Evolutionary conservation across 2,888 invertebrate genomes (phyloP).

Genomic region (Stenodera caucasica): DNA sequence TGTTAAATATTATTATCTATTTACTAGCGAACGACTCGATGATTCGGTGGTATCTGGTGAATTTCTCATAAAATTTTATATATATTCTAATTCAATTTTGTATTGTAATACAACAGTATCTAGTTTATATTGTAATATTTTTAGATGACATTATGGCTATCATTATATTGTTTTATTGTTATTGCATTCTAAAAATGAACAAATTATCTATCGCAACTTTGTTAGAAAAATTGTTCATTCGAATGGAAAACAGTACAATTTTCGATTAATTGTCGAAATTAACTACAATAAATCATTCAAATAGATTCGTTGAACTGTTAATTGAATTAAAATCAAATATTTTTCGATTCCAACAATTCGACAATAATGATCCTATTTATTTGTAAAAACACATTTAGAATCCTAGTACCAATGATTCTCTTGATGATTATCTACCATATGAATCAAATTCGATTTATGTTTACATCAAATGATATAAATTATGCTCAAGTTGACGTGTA

Average conservation of each 20-base stretch:
- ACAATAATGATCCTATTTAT: too few species aligned
- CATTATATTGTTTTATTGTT: slow-evolving; percentile 28
- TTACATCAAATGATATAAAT: too few species aligned
- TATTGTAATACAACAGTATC: slow-evolving; percentile 20
- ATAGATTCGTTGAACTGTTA: neutral
- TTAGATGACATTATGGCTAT: slow-evolving; percentile 17
- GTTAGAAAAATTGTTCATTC: neutral
- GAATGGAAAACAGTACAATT: neutral
- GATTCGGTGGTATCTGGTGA: slow-evolving; percentile 32
- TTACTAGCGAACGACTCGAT: slow-evolving; percentile 15
- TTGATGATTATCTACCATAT: too few species aligned
- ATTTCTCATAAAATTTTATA: slow-evolving; percentile 40
- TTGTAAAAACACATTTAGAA: too few species aligned
- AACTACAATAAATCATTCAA: neutral
- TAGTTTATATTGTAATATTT: neutral
- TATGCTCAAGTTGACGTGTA: too few species aligned
- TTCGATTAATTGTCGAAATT: neutral
- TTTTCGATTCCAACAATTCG: too few species aligned
- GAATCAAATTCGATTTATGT: too few species aligned
- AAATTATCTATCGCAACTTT: slow-evolving; percentile 1
- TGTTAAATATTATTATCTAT: slow-evolving; percentile 16
- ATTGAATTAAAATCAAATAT: neutral
- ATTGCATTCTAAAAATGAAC: slow-evolving; percentile 16
- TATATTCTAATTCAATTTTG: slow-evolving; percentile 36
- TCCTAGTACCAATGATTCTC: too few species aligned